Percentiles rank a stretch among this genome's conserved stretches.
Evolutionary conservation across 2,113 vertebrate species (phyloP).

Genomic region (Speoplatyrhinus poulsoni): DNA sequence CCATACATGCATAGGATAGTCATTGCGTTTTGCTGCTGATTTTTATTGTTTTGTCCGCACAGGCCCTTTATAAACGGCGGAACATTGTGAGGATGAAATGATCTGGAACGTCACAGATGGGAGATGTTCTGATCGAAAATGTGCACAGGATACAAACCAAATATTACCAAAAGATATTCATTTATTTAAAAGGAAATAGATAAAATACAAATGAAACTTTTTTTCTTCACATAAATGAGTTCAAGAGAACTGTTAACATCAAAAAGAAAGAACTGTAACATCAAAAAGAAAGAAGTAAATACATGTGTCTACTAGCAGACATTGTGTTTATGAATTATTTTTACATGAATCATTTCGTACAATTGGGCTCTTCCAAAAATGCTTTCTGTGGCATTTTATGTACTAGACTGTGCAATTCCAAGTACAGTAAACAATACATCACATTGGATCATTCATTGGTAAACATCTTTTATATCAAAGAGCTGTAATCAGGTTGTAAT

Average conservation of each 20-base stretch:
- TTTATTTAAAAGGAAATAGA: slow-evolving; percentile 73
- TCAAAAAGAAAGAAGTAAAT: slow-evolving; percentile 43
- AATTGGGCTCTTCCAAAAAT: slow-evolving; percentile 55
- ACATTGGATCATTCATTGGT: slow-evolving; percentile 70
- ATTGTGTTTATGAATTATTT: slow-evolving; percentile 40
- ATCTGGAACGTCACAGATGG: slow-evolving; percentile 33
- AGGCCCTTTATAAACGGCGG: neutral
- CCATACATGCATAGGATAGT: too few relatives aligned
- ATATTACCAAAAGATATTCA: slow-evolving; percentile 70
- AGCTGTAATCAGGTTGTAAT: slow-evolving; percentile 59
- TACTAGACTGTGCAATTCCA: slow-evolving; percentile 70
- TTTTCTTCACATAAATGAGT: slow-evolving; percentile 58
- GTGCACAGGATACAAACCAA: slow-evolving; percentile 38
- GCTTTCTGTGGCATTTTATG: slow-evolving; percentile 48
- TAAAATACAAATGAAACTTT: slow-evolving; percentile 66
- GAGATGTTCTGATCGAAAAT: slow-evolving; percentile 7
- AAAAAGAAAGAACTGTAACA: slow-evolving; percentile 41
- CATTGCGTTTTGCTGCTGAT: too few relatives aligned
- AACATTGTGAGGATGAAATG: slow-evolving; percentile 35
- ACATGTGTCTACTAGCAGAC: slow-evolving; percentile 44
- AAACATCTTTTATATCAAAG: slow-evolving; percentile 71
- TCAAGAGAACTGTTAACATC: slow-evolving; percentile 61
- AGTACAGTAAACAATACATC: slow-evolving; percentile 67
- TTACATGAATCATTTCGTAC: slow-evolving; percentile 46
- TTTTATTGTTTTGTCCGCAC: neutral